phyloP scores from a whole-genome alignment of 2,797 vertebrate genomes.

The Lemur catta region DNA sequence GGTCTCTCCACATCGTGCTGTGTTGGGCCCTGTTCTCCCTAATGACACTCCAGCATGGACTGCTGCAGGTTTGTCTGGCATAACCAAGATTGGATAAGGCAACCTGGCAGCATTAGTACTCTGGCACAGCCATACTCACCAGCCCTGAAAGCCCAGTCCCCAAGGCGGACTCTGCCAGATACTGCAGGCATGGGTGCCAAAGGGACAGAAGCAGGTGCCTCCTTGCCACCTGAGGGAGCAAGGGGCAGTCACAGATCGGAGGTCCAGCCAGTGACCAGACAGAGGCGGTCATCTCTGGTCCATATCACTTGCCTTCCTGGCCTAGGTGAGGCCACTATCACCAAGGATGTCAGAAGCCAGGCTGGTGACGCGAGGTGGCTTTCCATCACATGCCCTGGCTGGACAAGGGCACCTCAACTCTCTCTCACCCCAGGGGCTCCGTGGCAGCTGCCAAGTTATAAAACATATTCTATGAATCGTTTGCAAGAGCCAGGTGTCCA shows the following conservation, averaged over 20 bases:
- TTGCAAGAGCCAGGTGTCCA: constrained; percentile 36
- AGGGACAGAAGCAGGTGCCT: not conserved
- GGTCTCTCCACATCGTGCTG: not conserved
- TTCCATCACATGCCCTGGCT: not conserved
- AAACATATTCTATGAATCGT: not conserved
- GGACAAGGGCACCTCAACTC: not conserved
- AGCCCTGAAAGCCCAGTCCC: not conserved
- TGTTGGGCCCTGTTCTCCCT: not conserved
- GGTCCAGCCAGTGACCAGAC: not conserved
- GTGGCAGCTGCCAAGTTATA: not conserved
- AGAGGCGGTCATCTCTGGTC: not conserved
- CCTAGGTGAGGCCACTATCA: not conserved
- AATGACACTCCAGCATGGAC: not conserved
- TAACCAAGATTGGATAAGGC: not conserved
- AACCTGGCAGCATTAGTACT: not conserved
- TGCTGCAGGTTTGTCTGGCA: not conserved
- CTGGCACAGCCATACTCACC: not conserved
- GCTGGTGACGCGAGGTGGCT: not conserved
- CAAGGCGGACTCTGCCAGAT: not conserved
- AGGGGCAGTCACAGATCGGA: not conserved
- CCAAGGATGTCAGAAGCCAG: not conserved
- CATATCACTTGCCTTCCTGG: not conserved
- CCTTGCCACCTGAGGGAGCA: not conserved
- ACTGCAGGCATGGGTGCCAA: not conserved
- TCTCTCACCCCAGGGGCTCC: not conserved